Evolutionary conservation across 2,113 vertebrate genomes (phyloP).

Genomic region (Rhea americana): DNA sequence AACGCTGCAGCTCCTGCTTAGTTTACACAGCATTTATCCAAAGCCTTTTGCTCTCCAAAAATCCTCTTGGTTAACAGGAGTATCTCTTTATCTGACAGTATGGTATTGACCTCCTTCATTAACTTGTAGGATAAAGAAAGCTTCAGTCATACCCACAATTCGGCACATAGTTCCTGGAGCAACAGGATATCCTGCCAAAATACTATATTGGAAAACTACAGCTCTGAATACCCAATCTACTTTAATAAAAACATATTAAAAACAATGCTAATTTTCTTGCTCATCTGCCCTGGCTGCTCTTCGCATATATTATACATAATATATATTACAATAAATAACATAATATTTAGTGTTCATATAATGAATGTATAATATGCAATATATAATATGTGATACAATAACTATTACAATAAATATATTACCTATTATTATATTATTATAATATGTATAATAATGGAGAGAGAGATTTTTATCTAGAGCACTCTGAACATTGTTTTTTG

Average conservation of each 20-base stretch:
- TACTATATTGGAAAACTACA: not conserved
- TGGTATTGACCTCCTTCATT: not conserved
- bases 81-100: not conserved
- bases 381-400: not conserved
- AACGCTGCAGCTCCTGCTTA: not conserved
- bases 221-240: not conserved
- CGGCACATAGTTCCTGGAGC: not conserved
- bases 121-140: not conserved
- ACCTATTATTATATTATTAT: not conserved
- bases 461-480: not conserved
- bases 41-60: not conserved
- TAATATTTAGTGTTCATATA: not conserved
- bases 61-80: not conserved
- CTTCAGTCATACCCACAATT: not conserved
- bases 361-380: not conserved
- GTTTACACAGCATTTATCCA: not conserved
- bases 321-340: not conserved
- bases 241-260: not conserved
- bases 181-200: not conserved
- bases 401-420: not conserved
- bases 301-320: not conserved
- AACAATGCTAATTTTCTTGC: not conserved
- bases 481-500: not conserved
- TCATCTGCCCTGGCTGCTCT: not conserved
- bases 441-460: not conserved